Percentiles rank a stretch among this genome's conserved stretches.
These are phyloP conservation scores for Clarias magur DNA, from an alignment of 2,113 vertebrate species.

Conservation along the genomic window DNA sequence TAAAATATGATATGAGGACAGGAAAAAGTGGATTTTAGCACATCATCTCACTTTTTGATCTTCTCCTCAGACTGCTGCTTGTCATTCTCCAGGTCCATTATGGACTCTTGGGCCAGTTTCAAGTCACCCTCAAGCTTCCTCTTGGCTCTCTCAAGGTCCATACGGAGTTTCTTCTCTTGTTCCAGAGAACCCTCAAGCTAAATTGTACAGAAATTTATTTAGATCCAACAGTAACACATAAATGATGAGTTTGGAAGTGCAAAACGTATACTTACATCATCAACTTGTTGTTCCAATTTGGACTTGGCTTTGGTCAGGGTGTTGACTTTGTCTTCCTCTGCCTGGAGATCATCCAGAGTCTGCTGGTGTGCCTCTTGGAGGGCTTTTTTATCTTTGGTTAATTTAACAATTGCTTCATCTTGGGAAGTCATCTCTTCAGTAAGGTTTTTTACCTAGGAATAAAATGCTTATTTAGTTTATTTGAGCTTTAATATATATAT, in stretches of 20 bases:
- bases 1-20: neutral
- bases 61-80: constrained; percentile 36
- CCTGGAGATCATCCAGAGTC: constrained; percentile 69
- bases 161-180: constrained; percentile 50
- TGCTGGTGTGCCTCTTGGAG: constrained; percentile 59
- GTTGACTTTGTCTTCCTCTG: constrained; percentile 76
- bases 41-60: constrained; percentile 13
- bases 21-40: neutral
- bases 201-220: neutral
- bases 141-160: constrained; percentile 48
- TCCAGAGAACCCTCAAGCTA: constrained; percentile 49
- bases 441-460: constrained; percentile 52
- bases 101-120: constrained; percentile 32
- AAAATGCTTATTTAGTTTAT: neutral
- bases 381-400: constrained; percentile 59
- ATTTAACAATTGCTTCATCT: constrained; percentile 53
- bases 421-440: constrained; percentile 56
- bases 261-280: constrained; percentile 45
- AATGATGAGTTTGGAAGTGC: neutral
- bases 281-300: constrained; percentile 55
- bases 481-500: neutral
- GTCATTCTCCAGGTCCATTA: constrained; percentile 40
- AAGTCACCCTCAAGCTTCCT: constrained; percentile 41
- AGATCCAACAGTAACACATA: neutral
- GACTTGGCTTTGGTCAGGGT: constrained; percentile 67